A percentile compares a stretch with the other conserved stretches of the same genome.
phyloP scores from a whole-genome alignment of 2,797 vertebrate species.

The Lemur catta region DNA sequence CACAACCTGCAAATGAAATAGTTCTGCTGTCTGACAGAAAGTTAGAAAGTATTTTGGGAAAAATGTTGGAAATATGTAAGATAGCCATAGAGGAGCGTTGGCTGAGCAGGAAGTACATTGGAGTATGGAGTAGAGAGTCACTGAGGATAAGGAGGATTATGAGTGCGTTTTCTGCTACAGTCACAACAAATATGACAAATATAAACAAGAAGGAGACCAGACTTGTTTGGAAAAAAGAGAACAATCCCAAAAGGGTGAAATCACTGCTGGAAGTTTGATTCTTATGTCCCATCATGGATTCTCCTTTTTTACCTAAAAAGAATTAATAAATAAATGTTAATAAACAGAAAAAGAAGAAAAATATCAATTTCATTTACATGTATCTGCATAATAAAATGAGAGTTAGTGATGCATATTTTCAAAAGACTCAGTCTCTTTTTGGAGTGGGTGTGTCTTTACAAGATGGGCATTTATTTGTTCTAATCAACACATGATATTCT shows the following conservation, averaged over 20 bases:
- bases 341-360: background rate
- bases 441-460: background rate
- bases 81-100: constrained; percentile 69
- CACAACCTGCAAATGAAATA: constrained; percentile 62
- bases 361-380: background rate
- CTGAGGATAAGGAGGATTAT: constrained; percentile 18
- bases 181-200: constrained; percentile 15
- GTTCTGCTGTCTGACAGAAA: constrained; percentile 14
- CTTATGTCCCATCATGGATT: background rate
- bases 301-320: background rate
- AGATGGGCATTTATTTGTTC: background rate
- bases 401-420: background rate
- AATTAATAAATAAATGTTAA: background rate
- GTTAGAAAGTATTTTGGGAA: constrained; percentile 44
- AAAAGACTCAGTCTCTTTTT: background rate
- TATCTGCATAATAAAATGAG: background rate
- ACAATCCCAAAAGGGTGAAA: constrained; percentile 50
- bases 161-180: constrained; percentile 35
- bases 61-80: constrained; percentile 39
- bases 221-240: background rate
- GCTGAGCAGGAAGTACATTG: constrained; percentile 60
- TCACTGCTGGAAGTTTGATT: constrained; percentile 24
- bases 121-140: background rate
- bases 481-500: background rate
- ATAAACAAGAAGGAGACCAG: background rate